These are phyloP conservation scores for Periophthalmus modestus DNA, from an alignment of 2,113 vertebrate genomes.

Conservation along the genomic window DNA sequence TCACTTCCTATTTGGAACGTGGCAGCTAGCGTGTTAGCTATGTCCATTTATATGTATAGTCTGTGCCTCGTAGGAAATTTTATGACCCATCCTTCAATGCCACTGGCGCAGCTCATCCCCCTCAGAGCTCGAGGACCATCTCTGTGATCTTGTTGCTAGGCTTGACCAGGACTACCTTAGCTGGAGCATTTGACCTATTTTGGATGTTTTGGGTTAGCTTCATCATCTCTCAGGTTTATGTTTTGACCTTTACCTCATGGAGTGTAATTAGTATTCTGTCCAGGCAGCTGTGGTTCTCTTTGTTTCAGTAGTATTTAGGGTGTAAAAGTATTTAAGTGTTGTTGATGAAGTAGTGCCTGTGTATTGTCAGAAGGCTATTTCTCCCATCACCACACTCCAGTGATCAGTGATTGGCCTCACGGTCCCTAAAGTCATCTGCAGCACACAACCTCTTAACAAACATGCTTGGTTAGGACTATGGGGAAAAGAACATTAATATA, in stretches of 20 bases:
- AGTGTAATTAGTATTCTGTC: neutral
- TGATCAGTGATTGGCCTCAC: constrained; percentile 9
- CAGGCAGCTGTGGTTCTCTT: neutral
- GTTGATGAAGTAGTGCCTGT: constrained; percentile 14
- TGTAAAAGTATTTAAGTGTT: constrained; percentile 1
- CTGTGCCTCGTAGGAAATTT: neutral
- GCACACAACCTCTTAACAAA: constrained; percentile 6
- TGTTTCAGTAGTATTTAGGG: neutral
- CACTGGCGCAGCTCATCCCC: too few species aligned
- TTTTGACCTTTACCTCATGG: neutral
- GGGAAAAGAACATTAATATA: constrained; percentile 4
- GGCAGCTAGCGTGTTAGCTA: too few species aligned
- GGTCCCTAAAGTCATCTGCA: neutral
- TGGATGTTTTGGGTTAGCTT: too few species aligned
- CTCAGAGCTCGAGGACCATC: too few species aligned
- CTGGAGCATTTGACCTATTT: too few species aligned
- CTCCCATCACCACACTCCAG: constrained; percentile 8
- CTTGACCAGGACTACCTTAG: too few species aligned
- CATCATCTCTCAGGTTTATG: neutral
- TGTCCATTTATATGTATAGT: too few species aligned
- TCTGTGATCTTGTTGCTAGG: too few species aligned
- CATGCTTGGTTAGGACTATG: constrained; percentile 6
- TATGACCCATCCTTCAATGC: neutral
- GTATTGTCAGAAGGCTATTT: constrained; percentile 5
- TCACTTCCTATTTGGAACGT: too few species aligned